A percentile compares a stretch with the other conserved stretches of the same genome.
Evolutionary conservation across 2,888 invertebrate species (phyloP).

Genomic region (Embidobia sp.): DNA sequence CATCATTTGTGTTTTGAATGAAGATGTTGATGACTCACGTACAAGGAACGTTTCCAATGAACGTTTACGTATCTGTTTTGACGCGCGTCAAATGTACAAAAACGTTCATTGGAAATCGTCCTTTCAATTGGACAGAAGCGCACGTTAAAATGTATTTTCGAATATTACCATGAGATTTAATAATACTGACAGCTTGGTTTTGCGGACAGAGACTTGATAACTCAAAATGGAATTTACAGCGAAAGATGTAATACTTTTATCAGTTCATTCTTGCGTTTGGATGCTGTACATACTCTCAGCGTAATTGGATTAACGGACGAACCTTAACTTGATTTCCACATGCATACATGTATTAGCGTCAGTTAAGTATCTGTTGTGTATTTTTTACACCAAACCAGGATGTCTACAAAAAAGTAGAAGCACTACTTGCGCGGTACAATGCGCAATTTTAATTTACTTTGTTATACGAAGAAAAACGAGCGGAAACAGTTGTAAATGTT

Average conservation of each 20-base stretch:
- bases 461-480: too few species aligned
- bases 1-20: too few species aligned
- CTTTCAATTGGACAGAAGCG: conserved; percentile 21
- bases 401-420: conserved; percentile 20
- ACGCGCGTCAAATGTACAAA: too few species aligned
- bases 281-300: conserved; percentile 21
- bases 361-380: conserved; percentile 24
- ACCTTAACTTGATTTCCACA: conserved; percentile 35
- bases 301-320: conserved; percentile 42
- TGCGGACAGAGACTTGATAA: background rate
- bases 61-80: too few species aligned
- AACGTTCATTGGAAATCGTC: too few species aligned
- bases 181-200: background rate
- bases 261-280: conserved; percentile 37
- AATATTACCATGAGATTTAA: conserved; percentile 5
- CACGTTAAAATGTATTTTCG: conserved; percentile 13
- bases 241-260: conserved; percentile 30
- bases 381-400: conserved; percentile 38
- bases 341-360: conserved; percentile 34
- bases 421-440: conserved; percentile 24
- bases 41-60: too few species aligned
- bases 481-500: too few species aligned
- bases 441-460: conserved; percentile 31
- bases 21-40: too few species aligned
- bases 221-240: conserved; percentile 36